These are phyloP conservation scores for Amphipyra berbera DNA, from an alignment of 2,888 invertebrate species.

Conservation along the genomic window DNA sequence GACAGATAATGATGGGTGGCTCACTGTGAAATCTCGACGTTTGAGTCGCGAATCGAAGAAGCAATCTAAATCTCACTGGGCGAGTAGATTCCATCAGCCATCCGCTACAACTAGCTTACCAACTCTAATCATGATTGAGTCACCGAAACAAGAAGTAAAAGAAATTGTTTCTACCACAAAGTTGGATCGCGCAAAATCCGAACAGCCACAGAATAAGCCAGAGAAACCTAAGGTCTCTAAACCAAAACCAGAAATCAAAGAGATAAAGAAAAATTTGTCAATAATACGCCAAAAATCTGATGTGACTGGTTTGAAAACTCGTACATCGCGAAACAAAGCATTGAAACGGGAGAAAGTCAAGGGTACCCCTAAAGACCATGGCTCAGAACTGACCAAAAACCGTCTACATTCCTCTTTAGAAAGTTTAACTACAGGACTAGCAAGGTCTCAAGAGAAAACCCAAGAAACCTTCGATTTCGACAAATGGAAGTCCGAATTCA, in stretches of 20 bases:
- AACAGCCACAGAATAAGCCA: constrained; percentile 73
- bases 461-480: constrained; percentile 84
- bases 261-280: constrained; percentile 67
- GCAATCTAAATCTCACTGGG: constrained; percentile 92
- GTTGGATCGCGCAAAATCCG: constrained; percentile 80
- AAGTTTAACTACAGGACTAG: constrained; percentile 81
- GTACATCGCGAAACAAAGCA: constrained; percentile 77
- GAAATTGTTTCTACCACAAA: constrained; percentile 68
- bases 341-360: constrained; percentile 77
- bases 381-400: constrained; percentile 78
- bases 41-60: constrained; percentile 88
- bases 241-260: constrained; percentile 44
- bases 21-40: constrained; percentile 95
- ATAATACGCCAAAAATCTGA: constrained; percentile 91
- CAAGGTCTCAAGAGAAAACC: constrained; percentile 83
- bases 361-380: constrained; percentile 65
- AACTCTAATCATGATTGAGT: constrained; percentile 90
- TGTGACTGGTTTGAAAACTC: constrained; percentile 89
- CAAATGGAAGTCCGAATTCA: constrained; percentile 85
- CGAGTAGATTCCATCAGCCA: constrained; percentile 94
- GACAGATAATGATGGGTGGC: constrained; percentile 94
- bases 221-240: constrained; percentile 32
- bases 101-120: constrained; percentile 95
- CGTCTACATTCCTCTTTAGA: constrained; percentile 85
- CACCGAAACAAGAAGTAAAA: constrained; percentile 83